A percentile compares a stretch with the other conserved stretches of the same genome.
phyloP scores from a whole-genome alignment of 64 coral and sea anemone genomes.

The Montipora foliosa region DNA sequence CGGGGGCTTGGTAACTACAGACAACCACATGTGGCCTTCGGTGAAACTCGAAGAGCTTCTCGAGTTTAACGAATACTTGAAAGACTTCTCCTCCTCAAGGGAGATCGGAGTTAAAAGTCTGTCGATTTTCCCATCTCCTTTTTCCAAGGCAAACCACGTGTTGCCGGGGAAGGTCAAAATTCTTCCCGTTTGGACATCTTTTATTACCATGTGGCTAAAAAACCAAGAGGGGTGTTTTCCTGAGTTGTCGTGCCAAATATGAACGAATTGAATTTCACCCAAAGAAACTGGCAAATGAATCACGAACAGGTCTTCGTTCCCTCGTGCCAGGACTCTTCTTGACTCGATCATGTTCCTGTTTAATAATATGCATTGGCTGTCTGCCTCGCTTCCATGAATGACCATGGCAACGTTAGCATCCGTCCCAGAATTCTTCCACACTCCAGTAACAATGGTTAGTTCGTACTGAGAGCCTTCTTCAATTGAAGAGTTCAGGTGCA shows the following conservation, averaged over 20 bases:
- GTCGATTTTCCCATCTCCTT: conserved; percentile 44
- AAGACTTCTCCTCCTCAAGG: neutral
- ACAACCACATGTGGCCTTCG: too few relatives aligned
- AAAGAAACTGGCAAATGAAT: neutral
- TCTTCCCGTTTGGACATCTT: conserved; percentile 18
- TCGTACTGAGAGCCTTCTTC: too few relatives aligned
- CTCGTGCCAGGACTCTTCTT: too few relatives aligned
- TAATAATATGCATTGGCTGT: too few relatives aligned
- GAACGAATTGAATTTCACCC: conserved; percentile 42
- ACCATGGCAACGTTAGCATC: too few relatives aligned
- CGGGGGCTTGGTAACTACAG: too few relatives aligned
- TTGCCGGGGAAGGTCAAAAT: conserved; percentile 30
- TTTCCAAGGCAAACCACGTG: conserved; percentile 54
- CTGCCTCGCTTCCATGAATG: too few relatives aligned
- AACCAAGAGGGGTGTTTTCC: conserved; percentile 64
- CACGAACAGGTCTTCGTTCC: too few relatives aligned
- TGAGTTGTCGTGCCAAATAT: conserved; percentile 61
- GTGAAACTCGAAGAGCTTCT: neutral
- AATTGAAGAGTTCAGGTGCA: too few relatives aligned
- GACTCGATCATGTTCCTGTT: too few relatives aligned
- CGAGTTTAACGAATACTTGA: conserved; percentile 10
- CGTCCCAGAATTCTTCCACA: too few relatives aligned
- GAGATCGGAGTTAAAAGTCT: conserved; percentile 19
- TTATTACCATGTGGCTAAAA: conserved; percentile 3
- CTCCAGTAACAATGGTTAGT: too few relatives aligned